Evolutionary conservation across 1,140 invertebrate genomes (phyloP).

Genomic region (Drosophila aff.): DNA sequence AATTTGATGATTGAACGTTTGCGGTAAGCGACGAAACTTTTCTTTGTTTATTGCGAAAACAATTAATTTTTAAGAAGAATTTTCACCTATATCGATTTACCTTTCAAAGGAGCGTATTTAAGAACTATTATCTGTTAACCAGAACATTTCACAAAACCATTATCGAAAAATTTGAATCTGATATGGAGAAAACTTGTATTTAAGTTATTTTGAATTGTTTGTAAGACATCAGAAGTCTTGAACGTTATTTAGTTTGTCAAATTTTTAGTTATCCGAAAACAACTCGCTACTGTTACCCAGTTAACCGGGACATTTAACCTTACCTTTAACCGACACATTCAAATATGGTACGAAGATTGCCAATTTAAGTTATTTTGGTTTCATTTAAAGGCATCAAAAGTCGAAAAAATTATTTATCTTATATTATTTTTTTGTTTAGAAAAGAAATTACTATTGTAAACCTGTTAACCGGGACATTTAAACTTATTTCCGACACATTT

Average conservation of each 20-base stretch:
- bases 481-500: too few relatives aligned
- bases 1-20: neutral
- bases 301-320: neutral
- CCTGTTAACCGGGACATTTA: neutral
- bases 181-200: too few relatives aligned
- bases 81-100: neutral
- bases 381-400: too few relatives aligned
- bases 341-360: neutral
- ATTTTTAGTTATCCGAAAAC: too few relatives aligned
- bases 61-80: neutral
- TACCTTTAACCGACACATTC: neutral
- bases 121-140: neutral
- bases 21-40: neutral
- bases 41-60: neutral
- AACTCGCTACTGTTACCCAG: too few relatives aligned
- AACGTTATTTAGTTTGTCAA: neutral
- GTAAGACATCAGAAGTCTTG: neutral
- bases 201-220: neutral
- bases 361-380: too few relatives aligned
- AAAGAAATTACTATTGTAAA: neutral
- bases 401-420: too few relatives aligned
- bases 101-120: neutral
- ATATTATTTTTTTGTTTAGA: too few relatives aligned
- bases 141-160: neutral
- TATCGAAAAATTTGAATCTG: neutral